Conservation (phyloP, 2,888 invertebrate genomes). For the Netelia melanura region DNA sequence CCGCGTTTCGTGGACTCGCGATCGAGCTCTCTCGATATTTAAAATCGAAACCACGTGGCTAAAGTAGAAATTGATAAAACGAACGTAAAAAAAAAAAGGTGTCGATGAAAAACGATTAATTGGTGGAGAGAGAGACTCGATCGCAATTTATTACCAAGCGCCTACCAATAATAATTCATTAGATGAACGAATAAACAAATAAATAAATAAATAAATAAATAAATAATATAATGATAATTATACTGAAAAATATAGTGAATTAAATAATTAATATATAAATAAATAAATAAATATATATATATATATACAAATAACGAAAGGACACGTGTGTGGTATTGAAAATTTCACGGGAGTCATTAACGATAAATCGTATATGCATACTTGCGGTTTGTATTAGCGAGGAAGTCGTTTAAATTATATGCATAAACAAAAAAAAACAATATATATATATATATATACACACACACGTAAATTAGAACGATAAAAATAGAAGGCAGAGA, state of each 20-base stretch:
- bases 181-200: constrained; percentile 54
- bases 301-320: constrained; percentile 4
- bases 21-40: constrained; percentile 64
- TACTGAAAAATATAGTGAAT: constrained; percentile 46
- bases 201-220: constrained; percentile 45
- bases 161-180: constrained; percentile 68
- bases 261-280: constrained; percentile 3
- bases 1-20: constrained; percentile 64
- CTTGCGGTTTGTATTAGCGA: constrained; percentile 58
- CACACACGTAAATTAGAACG: constrained; percentile 30
- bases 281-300: not conserved
- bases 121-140: constrained; percentile 58
- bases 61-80: not conserved
- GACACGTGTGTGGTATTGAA: constrained; percentile 45
- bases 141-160: constrained; percentile 68
- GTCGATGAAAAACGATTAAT: constrained; percentile 27
- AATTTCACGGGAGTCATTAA: constrained; percentile 58
- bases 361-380: constrained; percentile 52
- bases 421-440: constrained; percentile 21
- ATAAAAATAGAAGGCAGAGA: constrained; percentile 23
- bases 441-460: constrained; percentile 15
- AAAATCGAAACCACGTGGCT: constrained; percentile 35
- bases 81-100: not conserved
- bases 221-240: constrained; percentile 52
- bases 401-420: constrained; percentile 27